Base-by-base conservation (phyloP, 37 sponge, comb jelly and placozoan genomes). In the Axinella damicornis region DNA sequence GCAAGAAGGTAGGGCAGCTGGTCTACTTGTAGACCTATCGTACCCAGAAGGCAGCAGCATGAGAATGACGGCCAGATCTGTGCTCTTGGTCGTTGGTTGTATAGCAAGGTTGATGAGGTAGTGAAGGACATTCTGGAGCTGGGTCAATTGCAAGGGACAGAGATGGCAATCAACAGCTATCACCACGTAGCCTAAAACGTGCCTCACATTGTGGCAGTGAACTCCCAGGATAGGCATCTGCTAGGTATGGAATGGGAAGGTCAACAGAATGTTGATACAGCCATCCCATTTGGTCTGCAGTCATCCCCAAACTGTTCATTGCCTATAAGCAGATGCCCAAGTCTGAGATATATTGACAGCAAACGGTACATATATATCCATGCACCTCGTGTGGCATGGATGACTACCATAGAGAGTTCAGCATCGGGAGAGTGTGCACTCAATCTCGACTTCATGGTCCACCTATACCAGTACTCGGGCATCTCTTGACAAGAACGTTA, bases 221-320 rank as follows among this genome's bases (percentile, higher is more conserved):
- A 17, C 61, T 73, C 83, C 22, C 1, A 17, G 2, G 83, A 82
- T 52, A 27, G 73, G 13, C 72, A 46, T 2, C 39, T 73, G 28
- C 58, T 82, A 11, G 83, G 83, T 31, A 56, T 82, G 34, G 2
- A 53, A 35, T 82, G 72, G 73, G 53, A 14, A 31, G 73, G 33
- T 30, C 39, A 67, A 5, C 4, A 67, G 18, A 67, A 33, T 68
- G 79, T 67, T 2, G 62, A 78, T 33, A 28, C 2, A 32, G 65
- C 31, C 15, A 33, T 78, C 9, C 79, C 79, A 21, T 78, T 78
- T 15, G 79, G 79, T 16, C 73, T 68, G 36, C 59, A 32, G 15
- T 82, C 83, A 14, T 30, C 83, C 9, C 83, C 83, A 1, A 32
- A 57, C 35, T 82, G 12, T 82, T 82, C 33, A 73, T 2, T 5